Evolutionary conservation across 2,888 invertebrate genomes (phyloP), one percentile per base, ranked within the genome.

Genomic region (Onthophagus sagittarius): DNA sequence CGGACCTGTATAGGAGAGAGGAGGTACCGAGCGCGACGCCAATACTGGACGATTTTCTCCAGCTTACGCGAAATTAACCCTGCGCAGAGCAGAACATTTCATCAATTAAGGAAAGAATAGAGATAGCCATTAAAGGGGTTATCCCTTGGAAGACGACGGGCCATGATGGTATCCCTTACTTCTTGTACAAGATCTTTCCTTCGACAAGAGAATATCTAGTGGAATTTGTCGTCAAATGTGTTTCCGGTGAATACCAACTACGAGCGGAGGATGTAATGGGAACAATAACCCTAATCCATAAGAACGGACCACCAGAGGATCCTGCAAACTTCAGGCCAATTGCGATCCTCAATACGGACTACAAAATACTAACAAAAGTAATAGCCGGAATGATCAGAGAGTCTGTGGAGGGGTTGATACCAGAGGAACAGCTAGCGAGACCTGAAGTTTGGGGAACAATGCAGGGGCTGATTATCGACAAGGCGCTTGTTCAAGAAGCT

Each of bases 281-380:
- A n/a, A n/a, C n/a, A n/a, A n/a, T n/a, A n/a, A 15, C 69, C 7
- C 33, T 74, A 4, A 67, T 74, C 11, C 32, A 69, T 62, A 74
- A 72, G 63, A 31, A 13, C 5, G 71, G 74, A 5, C 32, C 15
- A 9, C 5, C 5, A 14, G 62, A 53, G 2, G 33, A 72, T 11
- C 72, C 74, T 6, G 15, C 9, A 9, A 74, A 74, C 2, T 74
- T 72, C 69, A 13, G 74, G 23, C 72, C 72, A n/a, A 74, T 74
- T 5, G n/a, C 74, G 9, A 15, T 74, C 0, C 69, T 72, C 6
- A 74, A 74, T 33, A 74, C 74, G 0, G 74, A 74, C 69, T 74
- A 74, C 23, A 74, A 72, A 72, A 69, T 72, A 1, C 11, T 72
- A 13, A 74, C 74, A 6, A 74, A 74, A 33, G 74, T 74, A 1